Conservation (phyloP, 2,113 vertebrate genomes). For the Ophiodon elongatus region DNA sequence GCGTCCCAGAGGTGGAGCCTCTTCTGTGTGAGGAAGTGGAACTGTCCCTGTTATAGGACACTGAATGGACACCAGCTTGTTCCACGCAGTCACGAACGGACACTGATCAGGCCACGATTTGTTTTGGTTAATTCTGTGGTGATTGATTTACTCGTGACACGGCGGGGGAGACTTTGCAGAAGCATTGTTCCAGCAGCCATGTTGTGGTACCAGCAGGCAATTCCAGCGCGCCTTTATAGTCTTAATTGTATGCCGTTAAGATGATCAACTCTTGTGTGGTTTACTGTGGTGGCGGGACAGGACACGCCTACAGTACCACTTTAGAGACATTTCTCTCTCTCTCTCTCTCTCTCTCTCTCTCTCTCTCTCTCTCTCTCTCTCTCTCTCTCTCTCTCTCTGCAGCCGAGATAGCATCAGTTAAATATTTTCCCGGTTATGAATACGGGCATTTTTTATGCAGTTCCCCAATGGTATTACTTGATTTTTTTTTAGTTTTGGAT, state of each 20-base stretch:
- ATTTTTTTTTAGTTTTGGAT: conserved; percentile 25
- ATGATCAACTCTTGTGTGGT: neutral
- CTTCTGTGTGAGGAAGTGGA: conserved; percentile 73
- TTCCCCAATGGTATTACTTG: neutral
- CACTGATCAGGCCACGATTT: neutral
- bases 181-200: neutral
- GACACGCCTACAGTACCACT: no score
- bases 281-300: neutral
- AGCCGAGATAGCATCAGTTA: neutral
- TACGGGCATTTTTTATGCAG: neutral
- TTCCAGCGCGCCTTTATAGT: neutral
- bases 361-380: no score
- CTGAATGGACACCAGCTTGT: neutral
- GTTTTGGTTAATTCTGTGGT: neutral
- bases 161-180: neutral
- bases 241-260: neutral
- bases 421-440: neutral
- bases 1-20: conserved; percentile 74
- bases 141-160: neutral
- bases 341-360: no score
- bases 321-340: no score
- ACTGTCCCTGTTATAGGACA: conserved; percentile 44
- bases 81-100: neutral
- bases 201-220: neutral
- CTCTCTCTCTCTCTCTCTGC: no score